These are phyloP conservation scores for Lindbergichthys nudifrons DNA, from an alignment of 2,797 vertebrate species.

Conservation along the genomic window DNA sequence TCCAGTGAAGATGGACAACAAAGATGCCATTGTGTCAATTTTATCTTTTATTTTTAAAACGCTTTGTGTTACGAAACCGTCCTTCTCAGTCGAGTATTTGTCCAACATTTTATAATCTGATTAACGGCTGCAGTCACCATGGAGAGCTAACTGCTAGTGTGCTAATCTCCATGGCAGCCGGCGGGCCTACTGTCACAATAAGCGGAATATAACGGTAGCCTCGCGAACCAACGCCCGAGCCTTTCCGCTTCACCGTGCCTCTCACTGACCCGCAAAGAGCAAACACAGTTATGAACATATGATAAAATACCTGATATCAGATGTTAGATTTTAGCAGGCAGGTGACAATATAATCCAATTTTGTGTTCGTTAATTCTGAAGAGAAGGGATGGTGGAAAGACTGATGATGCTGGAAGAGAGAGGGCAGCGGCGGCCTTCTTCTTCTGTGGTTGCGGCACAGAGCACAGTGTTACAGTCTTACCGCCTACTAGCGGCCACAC, in stretches of 20 bases:
- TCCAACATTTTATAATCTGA: conserved; percentile 25
- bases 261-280: not conserved
- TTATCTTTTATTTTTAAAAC: rapidly evolving
- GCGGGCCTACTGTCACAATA: conserved; percentile 51
- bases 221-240: conserved; percentile 28
- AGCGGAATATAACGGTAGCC: conserved; percentile 34
- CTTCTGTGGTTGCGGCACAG: not conserved
- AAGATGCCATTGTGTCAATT: conserved; percentile 11
- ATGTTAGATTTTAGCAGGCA: not conserved
- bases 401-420: conserved; percentile 78
- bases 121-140: conserved; percentile 7
- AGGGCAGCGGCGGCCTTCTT: conserved; percentile 47
- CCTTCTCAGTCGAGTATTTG: rapidly evolving
- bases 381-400: conserved; percentile 50
- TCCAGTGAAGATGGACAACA: conserved; percentile 12
- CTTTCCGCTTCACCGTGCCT: not conserved
- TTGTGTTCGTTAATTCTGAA: conserved; percentile 7
- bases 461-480: not conserved
- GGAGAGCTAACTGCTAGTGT: conserved; percentile 37
- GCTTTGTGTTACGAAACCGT: rapidly evolving
- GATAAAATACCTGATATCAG: conserved; percentile 65
- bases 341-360: conserved; percentile 32
- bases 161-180: conserved; percentile 74
- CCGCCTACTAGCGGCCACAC: conserved; percentile 45
- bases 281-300: not conserved